Percentiles rank a stretch among this genome's conserved stretches.
These are phyloP conservation scores for Halictus rubicundus DNA, from an alignment of 1,140 invertebrate species.

Conservation along the genomic window DNA sequence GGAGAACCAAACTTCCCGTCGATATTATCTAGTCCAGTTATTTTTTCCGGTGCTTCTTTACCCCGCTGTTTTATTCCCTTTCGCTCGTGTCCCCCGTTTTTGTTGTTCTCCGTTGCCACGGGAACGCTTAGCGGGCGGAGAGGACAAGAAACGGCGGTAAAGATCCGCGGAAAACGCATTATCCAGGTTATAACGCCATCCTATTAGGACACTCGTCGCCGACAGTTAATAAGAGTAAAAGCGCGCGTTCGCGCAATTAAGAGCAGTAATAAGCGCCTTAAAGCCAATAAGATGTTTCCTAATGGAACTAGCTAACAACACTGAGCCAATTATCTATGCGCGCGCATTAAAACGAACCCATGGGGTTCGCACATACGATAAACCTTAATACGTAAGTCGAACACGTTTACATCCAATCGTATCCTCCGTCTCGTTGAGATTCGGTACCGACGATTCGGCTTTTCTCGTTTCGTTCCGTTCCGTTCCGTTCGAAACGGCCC, in stretches of 20 bases:
- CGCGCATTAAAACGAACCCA: slow-evolving; percentile 60
- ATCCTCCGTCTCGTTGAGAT: slow-evolving; percentile 23
- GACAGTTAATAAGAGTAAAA: slow-evolving; percentile 70
- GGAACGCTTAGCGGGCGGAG: background rate
- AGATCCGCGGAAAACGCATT: slow-evolving; percentile 64
- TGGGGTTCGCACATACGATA: slow-evolving; percentile 30
- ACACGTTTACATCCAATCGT: slow-evolving; percentile 39
- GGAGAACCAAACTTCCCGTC: no score
- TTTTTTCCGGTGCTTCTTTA: no score
- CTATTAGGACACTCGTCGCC: slow-evolving; percentile 63
- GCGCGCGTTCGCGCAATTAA: slow-evolving; percentile 65
- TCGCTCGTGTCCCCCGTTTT: no score
- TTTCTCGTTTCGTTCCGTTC: background rate
- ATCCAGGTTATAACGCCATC: slow-evolving; percentile 60
- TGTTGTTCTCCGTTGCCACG: background rate
- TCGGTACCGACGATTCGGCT: background rate
- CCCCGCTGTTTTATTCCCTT: background rate
- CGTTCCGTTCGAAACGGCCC: background rate
- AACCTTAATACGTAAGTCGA: slow-evolving; percentile 29
- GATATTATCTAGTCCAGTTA: no score
- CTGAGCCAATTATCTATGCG: slow-evolving; percentile 61
- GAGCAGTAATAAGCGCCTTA: slow-evolving; percentile 68
- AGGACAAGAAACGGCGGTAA: slow-evolving; percentile 33
- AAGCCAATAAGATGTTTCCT: slow-evolving; percentile 69
- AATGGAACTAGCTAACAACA: slow-evolving; percentile 65